Percentiles rank a stretch among this genome's conserved stretches.
These are phyloP conservation scores for Phocoena phocoena DNA, from an alignment of 2,113 vertebrate genomes.

Conservation along the genomic window DNA sequence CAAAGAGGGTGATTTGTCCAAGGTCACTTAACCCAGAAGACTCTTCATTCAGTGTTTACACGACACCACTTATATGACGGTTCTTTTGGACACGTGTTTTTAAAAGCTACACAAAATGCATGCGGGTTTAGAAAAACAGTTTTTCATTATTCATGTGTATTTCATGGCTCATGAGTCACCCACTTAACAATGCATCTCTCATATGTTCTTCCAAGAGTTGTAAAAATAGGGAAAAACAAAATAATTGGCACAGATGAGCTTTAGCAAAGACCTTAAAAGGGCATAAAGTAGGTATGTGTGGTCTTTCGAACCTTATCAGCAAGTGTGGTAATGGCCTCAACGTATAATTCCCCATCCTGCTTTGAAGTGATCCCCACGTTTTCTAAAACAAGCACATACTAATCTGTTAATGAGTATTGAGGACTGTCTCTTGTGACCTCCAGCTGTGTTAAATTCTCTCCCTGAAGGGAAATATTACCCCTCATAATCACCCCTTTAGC, in stretches of 20 bases:
- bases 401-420: not conserved
- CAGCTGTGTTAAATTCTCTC: conserved; percentile 5
- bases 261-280: not conserved
- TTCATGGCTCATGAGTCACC: not conserved
- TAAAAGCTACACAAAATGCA: not conserved
- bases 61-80: not conserved
- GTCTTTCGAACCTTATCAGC: not conserved
- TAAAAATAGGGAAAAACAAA: not conserved
- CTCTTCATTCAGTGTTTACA: not conserved
- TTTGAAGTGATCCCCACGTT: not conserved
- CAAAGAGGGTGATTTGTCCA: not conserved
- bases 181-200: not conserved
- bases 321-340: not conserved
- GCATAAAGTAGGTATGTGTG: not conserved
- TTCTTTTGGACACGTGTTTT: not conserved
- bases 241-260: not conserved
- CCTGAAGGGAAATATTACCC: not conserved
- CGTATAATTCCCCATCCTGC: not conserved
- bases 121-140: not conserved
- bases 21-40: not conserved
- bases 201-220: not conserved
- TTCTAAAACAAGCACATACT: not conserved
- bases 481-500: not conserved
- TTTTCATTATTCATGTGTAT: not conserved
- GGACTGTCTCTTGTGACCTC: not conserved